Evolutionary conservation across 1,140 invertebrate species (phyloP), one percentile per base, ranked within the genome.

Genomic region (Cydia splendana): DNA sequence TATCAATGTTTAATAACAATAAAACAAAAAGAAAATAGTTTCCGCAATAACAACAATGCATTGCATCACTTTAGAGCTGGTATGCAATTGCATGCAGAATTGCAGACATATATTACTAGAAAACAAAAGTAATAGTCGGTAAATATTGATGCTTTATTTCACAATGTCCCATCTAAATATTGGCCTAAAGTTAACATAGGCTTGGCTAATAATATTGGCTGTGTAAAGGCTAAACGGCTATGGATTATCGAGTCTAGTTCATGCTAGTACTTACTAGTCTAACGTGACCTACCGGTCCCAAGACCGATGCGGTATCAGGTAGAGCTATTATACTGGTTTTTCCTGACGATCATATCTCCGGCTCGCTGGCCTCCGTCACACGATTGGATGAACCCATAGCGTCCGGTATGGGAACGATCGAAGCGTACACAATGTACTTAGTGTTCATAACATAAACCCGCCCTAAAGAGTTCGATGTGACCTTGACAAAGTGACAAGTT

Each of bases 401-500:
- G 18, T 20, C 20, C 57, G 20, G 67, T 45, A 71, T 18, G 34
- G 9, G 12, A 38, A 18, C 34, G 67, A 71, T 30, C 30, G 34
- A 42, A 62, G 67, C n/a, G 67, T 45, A 71, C 67, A 71, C 34
- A 71, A 30, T 45, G n/a, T 38, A n/a, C 24, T 24, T 24, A 24
- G 24, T n/a, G n/a, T 24, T 62, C 38, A 45, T 71, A 71, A 71
- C 38, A 45, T 71, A 71, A 71, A 38, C 67, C 15, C 67, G 34
- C 67, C 67, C 67, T 71, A 34, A 38, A 71, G 67, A 62, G 57
- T 20, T 62, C 34, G 30, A 71, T 15, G 30, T 42, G 34, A 71
- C 67, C 67, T 71, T 71, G 67, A 30, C 30, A 71, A 62, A 10
- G 57, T 10, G 15, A 18, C 67, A 71, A 71, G 67, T 71, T 71